phyloP scores from a whole-genome alignment of 2,888 invertebrate genomes.

The Heteropelma amictum region DNA sequence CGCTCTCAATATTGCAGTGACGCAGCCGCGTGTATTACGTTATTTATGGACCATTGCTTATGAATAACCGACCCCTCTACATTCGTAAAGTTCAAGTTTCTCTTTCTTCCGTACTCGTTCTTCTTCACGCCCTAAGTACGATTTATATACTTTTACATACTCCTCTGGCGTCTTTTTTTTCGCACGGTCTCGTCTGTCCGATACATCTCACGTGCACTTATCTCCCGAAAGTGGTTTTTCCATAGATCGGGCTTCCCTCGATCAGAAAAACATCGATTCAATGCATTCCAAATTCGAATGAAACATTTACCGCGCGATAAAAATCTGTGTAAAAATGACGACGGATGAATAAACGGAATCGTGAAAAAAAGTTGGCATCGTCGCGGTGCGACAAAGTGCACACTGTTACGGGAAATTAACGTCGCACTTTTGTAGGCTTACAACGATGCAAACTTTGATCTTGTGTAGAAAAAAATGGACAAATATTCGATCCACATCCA shows the following conservation, averaged over 20 bases:
- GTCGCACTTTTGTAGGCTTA: too few relatives aligned
- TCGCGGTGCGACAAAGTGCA: too few relatives aligned
- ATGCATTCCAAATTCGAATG: background rate
- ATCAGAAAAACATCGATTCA: background rate
- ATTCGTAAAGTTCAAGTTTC: conserved; percentile 53
- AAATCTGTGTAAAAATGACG: too few relatives aligned
- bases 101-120: conserved; percentile 25
- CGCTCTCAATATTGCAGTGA: conserved; percentile 74
- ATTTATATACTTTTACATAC: conserved; percentile 59
- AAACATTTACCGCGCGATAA: background rate
- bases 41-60: conserved; percentile 76
- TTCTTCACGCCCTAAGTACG: conserved; percentile 68
- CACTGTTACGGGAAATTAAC: too few relatives aligned
- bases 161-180: conserved; percentile 25
- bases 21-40: conserved; percentile 65
- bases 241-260: conserved; percentile 32
- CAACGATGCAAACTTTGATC: too few relatives aligned
- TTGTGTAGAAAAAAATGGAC: too few relatives aligned
- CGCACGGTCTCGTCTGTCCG: background rate
- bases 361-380: too few relatives aligned
- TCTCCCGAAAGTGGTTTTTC: conserved; percentile 45
- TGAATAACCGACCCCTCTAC: conserved; percentile 72
- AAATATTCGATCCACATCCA: too few relatives aligned
- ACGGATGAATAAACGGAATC: too few relatives aligned
- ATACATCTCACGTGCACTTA: conserved; percentile 14